Evolutionary conservation across 2,797 vertebrate species (phyloP), one percentile per base, ranked within the genome.

Genomic region (Phataginus tricuspis): DNA sequence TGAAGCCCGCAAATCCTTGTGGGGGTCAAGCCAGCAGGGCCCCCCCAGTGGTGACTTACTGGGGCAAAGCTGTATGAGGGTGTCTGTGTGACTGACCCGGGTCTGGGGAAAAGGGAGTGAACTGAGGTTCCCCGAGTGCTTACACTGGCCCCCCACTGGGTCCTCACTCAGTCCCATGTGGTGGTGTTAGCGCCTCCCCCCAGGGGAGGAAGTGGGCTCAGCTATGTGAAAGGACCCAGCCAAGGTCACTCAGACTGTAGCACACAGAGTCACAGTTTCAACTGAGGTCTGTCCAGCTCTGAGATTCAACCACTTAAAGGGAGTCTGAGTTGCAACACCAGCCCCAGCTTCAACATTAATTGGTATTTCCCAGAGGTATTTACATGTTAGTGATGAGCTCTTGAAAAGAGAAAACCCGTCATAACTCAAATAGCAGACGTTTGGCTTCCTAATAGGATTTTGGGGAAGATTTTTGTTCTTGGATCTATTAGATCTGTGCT

Each of bases 321-420:
- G 18, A 57, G 61, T 57, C 55, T 66, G 31, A 79, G 68, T 23
- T 31, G 42, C 57, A 86, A 7, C 75, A 15, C n/a, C 7, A 1
- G 59, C n/a, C 64, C 59, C 8, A 10, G 53, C 31, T 39, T 75
- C 63, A 42, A 63, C 71, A 61, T 84, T 75, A 25, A 31, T 8
- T 75, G 14, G 0, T 45, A 59, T 66, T 90, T 96, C 64, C 79
- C 86, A 69, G 53, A 94, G 84, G 64, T 94, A 42, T 90, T 92
- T 86, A 63, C 85, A 34, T 96, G 95, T 89, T 79, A 91, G 72
- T 88, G 89, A 71, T 9, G 53, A 93, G 49, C 69, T 89, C 83
- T 95, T 57, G 53, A 84, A 95, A 93, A 63, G 64, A 86, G 69
- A 91, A 94, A 87, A 91, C 57, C 27, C 12, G 10, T 86, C 84